Evolutionary conservation across 2,888 invertebrate genomes (phyloP).

Genomic region (Eubasilissa splendida): DNA sequence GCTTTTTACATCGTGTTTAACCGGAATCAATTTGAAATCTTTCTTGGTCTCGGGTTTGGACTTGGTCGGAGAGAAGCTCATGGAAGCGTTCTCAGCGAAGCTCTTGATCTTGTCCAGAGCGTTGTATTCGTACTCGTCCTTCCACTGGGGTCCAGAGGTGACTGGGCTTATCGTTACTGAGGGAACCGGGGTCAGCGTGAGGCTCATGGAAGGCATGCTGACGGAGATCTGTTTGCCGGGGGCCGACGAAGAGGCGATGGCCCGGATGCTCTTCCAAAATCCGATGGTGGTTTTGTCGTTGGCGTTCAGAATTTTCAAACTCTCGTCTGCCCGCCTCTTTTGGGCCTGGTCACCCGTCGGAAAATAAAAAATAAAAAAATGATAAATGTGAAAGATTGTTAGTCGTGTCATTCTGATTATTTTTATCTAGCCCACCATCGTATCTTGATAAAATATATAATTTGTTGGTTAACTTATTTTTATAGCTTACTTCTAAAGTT

Average conservation of each 20-base stretch:
- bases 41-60: constrained; percentile 63
- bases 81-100: constrained; percentile 70
- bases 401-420: neutral
- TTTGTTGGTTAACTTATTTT: too few relatives aligned
- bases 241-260: constrained; percentile 49
- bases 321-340: constrained; percentile 37
- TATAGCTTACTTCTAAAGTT: too few relatives aligned
- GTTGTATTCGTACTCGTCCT: constrained; percentile 67
- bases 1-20: constrained; percentile 61
- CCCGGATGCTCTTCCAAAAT: constrained; percentile 54
- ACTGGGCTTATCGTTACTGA: constrained; percentile 62
- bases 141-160: constrained; percentile 63
- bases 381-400: neutral
- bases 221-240: constrained; percentile 42
- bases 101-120: constrained; percentile 72
- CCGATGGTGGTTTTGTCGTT: constrained; percentile 46
- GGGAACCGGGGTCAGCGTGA: constrained; percentile 69
- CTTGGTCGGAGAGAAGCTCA: constrained; percentile 66
- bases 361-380: constrained; percentile 9
- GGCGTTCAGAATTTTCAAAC: constrained; percentile 42
- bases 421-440: too few relatives aligned
- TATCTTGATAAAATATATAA: too few relatives aligned
- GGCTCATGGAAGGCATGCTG: constrained; percentile 69
- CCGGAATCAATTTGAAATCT: constrained; percentile 63
- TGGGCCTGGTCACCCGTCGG: constrained; percentile 35